phyloP scores from a whole-genome alignment of 2,888 invertebrate species.

The Elegia similella region DNA sequence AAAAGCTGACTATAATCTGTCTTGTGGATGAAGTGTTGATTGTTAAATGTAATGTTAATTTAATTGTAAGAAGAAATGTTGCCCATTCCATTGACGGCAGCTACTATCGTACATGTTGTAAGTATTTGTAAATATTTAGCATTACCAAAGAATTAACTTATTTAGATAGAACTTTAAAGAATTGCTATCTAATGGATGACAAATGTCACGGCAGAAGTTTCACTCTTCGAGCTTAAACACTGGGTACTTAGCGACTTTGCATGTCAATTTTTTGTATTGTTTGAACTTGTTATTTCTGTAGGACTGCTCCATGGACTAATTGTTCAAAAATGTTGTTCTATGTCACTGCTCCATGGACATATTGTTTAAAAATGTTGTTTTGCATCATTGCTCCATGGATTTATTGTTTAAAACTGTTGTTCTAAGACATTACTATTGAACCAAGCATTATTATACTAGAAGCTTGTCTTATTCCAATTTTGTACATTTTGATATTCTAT shows the following conservation, averaged over 20 bases:
- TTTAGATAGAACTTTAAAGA: slow-evolving; percentile 66
- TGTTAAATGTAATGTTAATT: slow-evolving; percentile 41
- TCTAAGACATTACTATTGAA: no score
- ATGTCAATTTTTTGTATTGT: no score
- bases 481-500: no score
- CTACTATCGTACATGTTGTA: slow-evolving; percentile 64
- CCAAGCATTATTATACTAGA: no score
- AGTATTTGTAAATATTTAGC: slow-evolving; percentile 72
- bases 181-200: slow-evolving; percentile 27
- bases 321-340: no score
- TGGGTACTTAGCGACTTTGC: neutral
- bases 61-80: slow-evolving; percentile 38
- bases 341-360: no score
- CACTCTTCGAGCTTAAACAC: slow-evolving; percentile 17
- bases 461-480: no score
- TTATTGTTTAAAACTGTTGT: no score
- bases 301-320: no score
- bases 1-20: slow-evolving; percentile 74
- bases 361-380: no score
- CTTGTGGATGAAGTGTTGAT: slow-evolving; percentile 52
- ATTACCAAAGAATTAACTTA: slow-evolving; percentile 59
- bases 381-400: no score
- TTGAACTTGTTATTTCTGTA: no score
- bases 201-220: slow-evolving; percentile 13
- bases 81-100: slow-evolving; percentile 76